phyloP scores from a whole-genome alignment of 92 coral and sea anemone species.

The Epizoanthus ramosus region DNA sequence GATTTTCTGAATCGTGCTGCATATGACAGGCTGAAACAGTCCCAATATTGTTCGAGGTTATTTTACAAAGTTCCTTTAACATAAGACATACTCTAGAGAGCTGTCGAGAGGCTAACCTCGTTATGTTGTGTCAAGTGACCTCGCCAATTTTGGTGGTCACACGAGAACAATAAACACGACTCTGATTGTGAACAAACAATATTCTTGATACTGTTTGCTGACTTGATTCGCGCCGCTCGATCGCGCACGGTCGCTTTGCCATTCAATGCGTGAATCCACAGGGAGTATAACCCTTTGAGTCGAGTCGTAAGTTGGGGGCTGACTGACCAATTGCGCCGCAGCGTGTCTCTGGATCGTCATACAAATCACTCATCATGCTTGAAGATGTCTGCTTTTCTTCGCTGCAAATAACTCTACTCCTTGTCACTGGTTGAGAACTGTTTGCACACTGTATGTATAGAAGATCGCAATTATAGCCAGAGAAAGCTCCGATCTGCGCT shows the following conservation, averaged over 20 bases:
- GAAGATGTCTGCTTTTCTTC: constrained; percentile 57
- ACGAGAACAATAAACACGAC: constrained; percentile 36
- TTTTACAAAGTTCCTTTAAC: not conserved
- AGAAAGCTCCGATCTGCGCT: constrained; percentile 30
- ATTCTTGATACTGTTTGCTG: constrained; percentile 32
- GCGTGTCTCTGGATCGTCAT: constrained; percentile 18
- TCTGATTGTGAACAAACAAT: constrained; percentile 37
- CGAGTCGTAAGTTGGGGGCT: constrained; percentile 24
- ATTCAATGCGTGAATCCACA: constrained; percentile 5
- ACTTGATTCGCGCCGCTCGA: constrained; percentile 32
- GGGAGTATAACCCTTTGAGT: constrained; percentile 19
- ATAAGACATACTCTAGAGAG: not conserved
- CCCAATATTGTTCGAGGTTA: not conserved
- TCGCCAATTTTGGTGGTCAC: constrained; percentile 20
- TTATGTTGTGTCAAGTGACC: constrained; percentile 15
- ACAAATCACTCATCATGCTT: constrained; percentile 42
- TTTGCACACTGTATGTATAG: constrained; percentile 12
- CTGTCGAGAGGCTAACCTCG: not conserved
- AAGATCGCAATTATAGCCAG: constrained; percentile 16
- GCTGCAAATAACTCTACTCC: constrained; percentile 38
- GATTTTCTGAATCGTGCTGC: not conserved
- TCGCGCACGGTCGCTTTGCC: constrained; percentile 19
- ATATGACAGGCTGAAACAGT: not conserved
- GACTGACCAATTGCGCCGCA: constrained; percentile 41
- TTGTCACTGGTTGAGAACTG: constrained; percentile 10